Conservation (phyloP, 2,113 vertebrate genomes). For the Scolopax mira region DNA sequence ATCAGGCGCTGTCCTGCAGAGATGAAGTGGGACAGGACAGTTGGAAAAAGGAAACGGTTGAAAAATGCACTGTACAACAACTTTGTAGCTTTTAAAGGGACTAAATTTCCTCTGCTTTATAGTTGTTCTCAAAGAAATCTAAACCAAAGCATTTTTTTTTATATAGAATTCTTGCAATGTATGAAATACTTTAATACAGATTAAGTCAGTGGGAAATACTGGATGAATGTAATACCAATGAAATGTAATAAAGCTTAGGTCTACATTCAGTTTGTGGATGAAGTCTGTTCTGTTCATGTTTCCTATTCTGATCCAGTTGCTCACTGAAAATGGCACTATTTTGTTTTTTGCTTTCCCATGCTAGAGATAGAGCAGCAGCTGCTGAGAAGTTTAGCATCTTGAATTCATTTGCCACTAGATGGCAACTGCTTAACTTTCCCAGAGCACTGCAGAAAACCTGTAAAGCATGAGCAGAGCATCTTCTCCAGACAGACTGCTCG, state of each 20-base stretch:
- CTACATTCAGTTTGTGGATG: neutral
- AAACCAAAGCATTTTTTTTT: neutral
- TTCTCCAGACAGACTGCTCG: neutral
- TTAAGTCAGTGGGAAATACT: neutral
- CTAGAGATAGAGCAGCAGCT: neutral
- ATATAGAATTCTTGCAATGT: neutral
- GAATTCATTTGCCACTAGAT: conserved; percentile 68
- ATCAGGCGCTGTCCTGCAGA: neutral
- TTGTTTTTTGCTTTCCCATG: neutral
- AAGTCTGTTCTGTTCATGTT: neutral
- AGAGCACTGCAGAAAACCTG: neutral
- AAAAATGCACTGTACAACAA: neutral
- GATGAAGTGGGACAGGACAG: neutral
- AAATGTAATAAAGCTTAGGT: neutral
- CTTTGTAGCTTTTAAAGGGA: neutral
- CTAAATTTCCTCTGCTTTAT: neutral
- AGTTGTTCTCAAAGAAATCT: neutral
- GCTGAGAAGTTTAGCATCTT: neutral
- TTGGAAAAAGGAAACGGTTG: neutral
- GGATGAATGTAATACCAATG: no score
- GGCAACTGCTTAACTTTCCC: conserved; percentile 61
- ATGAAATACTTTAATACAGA: neutral
- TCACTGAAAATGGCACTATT: neutral
- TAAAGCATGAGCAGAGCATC: fast-evolving
- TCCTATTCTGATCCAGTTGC: neutral